Base-by-base conservation (phyloP, 1,140 invertebrate genomes). In the Dreissena rostriformis region DNA sequence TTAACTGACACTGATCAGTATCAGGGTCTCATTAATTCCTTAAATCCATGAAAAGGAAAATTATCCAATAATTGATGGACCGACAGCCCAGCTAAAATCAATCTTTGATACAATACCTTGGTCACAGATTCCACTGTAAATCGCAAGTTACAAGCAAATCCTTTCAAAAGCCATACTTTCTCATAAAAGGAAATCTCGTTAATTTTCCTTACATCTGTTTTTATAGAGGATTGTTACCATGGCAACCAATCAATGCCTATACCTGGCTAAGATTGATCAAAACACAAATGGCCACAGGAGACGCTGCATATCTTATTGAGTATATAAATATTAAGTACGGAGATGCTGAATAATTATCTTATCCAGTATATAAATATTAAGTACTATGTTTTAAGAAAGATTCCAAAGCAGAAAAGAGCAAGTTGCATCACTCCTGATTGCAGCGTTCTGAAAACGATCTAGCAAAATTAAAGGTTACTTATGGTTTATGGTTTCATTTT, bases 221-320 rank as follows among this genome's bases (percentile, higher is more conserved):
- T 72, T 63, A 81, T 72, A 65, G 57, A 71, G 71, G 52, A 72
- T 28, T 39, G 79, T 81, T 73, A 22, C 79, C 79, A 81, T 73
- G 57, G 55, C 55, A 81, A 81, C 79, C 68, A 73, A 73, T 81
- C 67, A 71, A 73, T 72, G 55, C 26, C 70, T 61, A 73, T 81
- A 81, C 79, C 79, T 81, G 79, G 57, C 17, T 66, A 51, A 49
- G 68, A 81, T 81, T 81, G 79, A 81, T 81, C 39, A 67, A 79
- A 79, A 24, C 22, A 79, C 12, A n/a, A 68, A 19, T 61, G 39
- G 39, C 39, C 39, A 39, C 39, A 39, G 39, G 39, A 39, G 8
- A 39, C 39, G 2, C 39, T 39, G 39, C 39, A 39, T 39, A 8
- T 39, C 39, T 39, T 39, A 39, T 39, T 39, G 4, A 39, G 39